Evolutionary conservation across 2,888 invertebrate genomes (phyloP), one percentile per base, ranked within the genome.

Genomic region (Nephrotoma guestfalica): DNA sequence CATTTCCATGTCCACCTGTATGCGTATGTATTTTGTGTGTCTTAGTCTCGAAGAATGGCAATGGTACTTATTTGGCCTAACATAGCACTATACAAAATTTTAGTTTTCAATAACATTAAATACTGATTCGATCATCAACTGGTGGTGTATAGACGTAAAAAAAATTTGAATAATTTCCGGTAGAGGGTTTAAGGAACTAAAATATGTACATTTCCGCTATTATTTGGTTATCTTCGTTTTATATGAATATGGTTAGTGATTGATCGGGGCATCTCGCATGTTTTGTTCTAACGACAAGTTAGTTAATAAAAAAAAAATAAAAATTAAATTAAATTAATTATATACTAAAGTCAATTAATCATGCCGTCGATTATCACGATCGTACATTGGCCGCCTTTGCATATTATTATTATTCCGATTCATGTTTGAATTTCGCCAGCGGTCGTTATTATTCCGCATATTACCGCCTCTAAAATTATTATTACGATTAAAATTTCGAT

Each of bases 281-380:
- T 71, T 71, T 71, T 71, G 71, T 71, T 71, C 71, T 30, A 30
- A 71, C 11, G 71, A 71, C 71, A 71, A 71, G 30, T 71, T 30
- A 71, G 30, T 71, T 9, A 9, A 43, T 43, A 43, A 43, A 43
- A 43, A 43, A 4, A 30, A 71, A 71, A 71, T n/a, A n/a, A 71
- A 18, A 71, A 71, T 15, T 4, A 18, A 71, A 71, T 71, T 30
- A 71, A 71, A 71, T 71, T 71, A 71, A 30, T 30, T 71, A 71
- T 30, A 71, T 6, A 57, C 51, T 57, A 71, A 7, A 30, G 30
- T 30, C 43, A 43, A 11, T 9, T 84, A 84, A 84, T 84, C 84
- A n/a, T 84, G 84, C 15, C 84, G 84, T 84, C 85, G n/a, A 15
- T 43, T 85, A 85, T 85, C 85, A 85, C 85, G 85, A 85, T 85